phyloP scores from a whole-genome alignment of 35 echinoderm and acorn worm genomes.

The Heliocidaris tuberculata region DNA sequence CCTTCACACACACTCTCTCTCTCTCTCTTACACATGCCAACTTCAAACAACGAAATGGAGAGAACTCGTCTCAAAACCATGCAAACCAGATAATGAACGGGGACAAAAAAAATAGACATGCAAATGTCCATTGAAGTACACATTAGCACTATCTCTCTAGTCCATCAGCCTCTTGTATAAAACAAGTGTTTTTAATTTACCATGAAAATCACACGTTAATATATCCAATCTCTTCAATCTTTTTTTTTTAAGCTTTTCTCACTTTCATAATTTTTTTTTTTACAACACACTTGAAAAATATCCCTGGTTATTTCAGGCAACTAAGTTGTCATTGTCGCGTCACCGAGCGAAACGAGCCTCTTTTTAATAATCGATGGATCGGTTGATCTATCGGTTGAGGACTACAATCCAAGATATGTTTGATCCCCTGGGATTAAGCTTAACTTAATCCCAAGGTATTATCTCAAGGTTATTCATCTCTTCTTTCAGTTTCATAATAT shows the following conservation, averaged over 20 bases:
- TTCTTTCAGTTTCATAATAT: background rate
- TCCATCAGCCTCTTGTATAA: slow-evolving; percentile 52
- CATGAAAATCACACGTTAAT: slow-evolving; percentile 53
- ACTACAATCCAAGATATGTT: slow-evolving; percentile 26
- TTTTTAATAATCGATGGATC: background rate
- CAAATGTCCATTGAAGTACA: slow-evolving; percentile 18
- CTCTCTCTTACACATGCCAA: background rate
- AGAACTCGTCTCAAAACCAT: background rate
- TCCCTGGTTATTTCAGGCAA: slow-evolving; percentile 15
- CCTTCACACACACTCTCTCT: background rate
- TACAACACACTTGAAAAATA: slow-evolving; percentile 48
- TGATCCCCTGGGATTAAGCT: background rate
- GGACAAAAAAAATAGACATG: background rate
- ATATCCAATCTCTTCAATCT: slow-evolving; percentile 47
- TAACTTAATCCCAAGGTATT: background rate
- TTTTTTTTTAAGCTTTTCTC: slow-evolving; percentile 30
- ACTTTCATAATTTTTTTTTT: slow-evolving; percentile 36
- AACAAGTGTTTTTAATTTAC: slow-evolving; percentile 49
- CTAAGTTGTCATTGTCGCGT: background rate
- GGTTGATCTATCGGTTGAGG: background rate
- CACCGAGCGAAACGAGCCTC: background rate
- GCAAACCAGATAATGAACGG: background rate
- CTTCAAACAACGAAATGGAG: too few species aligned
- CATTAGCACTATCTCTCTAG: background rate
- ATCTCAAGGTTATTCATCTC: slow-evolving; percentile 28